These are phyloP conservation scores for Plumapathes pennacea DNA, from an alignment of 92 coral and sea anemone species.

Conservation along the genomic window DNA sequence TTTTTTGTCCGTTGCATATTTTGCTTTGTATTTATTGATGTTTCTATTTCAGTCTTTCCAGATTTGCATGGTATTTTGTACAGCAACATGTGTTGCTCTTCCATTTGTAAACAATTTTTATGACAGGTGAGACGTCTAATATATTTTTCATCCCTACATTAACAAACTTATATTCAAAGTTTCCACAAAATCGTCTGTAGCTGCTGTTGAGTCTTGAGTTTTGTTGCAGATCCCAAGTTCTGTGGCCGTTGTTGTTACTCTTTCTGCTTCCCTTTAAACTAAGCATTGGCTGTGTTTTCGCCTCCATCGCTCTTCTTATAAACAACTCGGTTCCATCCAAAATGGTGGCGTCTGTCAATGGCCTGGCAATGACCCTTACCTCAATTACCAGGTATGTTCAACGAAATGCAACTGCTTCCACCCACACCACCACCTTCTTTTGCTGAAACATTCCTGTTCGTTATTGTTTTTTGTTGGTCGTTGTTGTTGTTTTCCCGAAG, in stretches of 20 bases:
- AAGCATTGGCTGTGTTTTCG: slow-evolving; percentile 42
- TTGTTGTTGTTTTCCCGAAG: too few species aligned
- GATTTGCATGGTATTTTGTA: slow-evolving; percentile 6
- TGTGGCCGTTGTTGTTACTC: slow-evolving; percentile 48
- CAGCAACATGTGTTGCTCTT: slow-evolving; percentile 15
- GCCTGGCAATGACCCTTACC: slow-evolving; percentile 56
- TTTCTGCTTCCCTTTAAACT: slow-evolving; percentile 34
- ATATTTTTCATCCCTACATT: too few species aligned
- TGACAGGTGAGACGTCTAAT: slow-evolving; percentile 42
- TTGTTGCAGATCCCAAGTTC: slow-evolving; percentile 39
- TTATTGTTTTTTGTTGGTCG: too few species aligned
- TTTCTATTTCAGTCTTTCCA: slow-evolving; percentile 53
- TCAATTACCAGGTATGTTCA: slow-evolving; percentile 63
- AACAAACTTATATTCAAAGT: too few species aligned
- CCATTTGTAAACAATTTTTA: slow-evolving; percentile 28
- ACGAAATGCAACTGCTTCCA: background rate
- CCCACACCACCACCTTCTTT: background rate
- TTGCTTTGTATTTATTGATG: too few species aligned
- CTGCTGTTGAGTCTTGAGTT: too few species aligned
- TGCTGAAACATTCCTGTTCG: too few species aligned
- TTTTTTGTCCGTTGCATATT: too few species aligned
- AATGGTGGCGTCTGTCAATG: slow-evolving; percentile 68
- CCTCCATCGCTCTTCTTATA: slow-evolving; percentile 53
- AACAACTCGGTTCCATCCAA: slow-evolving; percentile 67
- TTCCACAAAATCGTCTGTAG: background rate